These are phyloP conservation scores for Pseudopleuronectes americanus DNA, from an alignment of 2,797 vertebrate species.

Conservation along the genomic window DNA sequence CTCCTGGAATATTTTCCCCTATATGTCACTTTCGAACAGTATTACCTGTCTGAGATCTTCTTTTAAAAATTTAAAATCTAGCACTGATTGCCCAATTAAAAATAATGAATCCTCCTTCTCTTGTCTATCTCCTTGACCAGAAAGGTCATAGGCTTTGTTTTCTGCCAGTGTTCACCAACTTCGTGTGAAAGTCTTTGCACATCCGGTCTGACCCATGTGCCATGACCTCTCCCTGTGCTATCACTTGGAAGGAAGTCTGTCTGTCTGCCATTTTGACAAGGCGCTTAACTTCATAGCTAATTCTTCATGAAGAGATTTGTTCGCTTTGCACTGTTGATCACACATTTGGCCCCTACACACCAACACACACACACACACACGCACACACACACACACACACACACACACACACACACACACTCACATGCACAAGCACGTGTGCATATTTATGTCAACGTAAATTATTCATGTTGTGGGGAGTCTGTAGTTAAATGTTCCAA, in stretches of 20 bases:
- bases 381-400: not conserved
- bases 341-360: not conserved
- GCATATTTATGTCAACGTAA: too few species aligned
- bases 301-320: constrained; percentile 73
- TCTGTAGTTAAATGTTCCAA: not conserved
- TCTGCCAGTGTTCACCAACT: constrained; percentile 68
- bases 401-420: not conserved
- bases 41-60: not conserved
- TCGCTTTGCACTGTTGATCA: constrained; percentile 81
- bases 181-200: constrained; percentile 58
- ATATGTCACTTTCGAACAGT: not conserved
- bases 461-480: too few species aligned
- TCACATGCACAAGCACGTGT: too few species aligned
- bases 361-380: not conserved
- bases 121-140: constrained; percentile 57
- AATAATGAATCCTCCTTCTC: constrained; percentile 68
- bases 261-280: constrained; percentile 59
- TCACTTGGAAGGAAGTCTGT: constrained; percentile 60
- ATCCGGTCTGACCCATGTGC: constrained; percentile 62
- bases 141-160: constrained; percentile 54
- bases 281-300: constrained; percentile 51
- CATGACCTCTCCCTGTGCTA: constrained; percentile 63
- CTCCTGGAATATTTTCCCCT: not conserved
- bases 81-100: constrained; percentile 69
- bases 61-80: constrained; percentile 20